phyloP scores from a whole-genome alignment of 2,888 invertebrate species.

The Xiphydria camelus region DNA sequence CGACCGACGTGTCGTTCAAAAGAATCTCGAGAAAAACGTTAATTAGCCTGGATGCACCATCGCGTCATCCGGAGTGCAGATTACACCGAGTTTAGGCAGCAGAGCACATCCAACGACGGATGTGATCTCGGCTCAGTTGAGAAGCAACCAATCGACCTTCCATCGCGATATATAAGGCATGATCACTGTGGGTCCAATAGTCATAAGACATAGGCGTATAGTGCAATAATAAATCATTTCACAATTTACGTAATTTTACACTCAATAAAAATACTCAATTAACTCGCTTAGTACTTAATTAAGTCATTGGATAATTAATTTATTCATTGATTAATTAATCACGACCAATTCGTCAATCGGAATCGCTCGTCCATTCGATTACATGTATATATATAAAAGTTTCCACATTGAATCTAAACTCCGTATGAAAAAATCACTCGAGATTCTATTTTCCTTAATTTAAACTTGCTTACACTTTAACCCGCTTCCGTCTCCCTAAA shows the following conservation, averaged over 20 bases:
- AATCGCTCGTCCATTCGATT: background rate
- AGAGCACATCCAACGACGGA: too few relatives aligned
- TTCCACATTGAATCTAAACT: constrained; percentile 15
- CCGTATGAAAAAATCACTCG: constrained; percentile 12
- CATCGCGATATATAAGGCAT: constrained; percentile 1
- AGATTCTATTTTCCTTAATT: constrained; percentile 5
- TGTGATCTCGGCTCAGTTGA: too few relatives aligned
- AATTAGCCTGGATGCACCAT: too few relatives aligned
- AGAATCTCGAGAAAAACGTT: too few relatives aligned
- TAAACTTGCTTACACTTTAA: background rate
- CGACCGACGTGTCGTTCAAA: too few relatives aligned
- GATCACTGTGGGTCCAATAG: background rate
- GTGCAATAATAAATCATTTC: constrained; percentile 1
- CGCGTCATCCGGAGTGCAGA: too few relatives aligned
- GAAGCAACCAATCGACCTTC: background rate
- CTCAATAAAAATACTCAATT: constrained; percentile 3
- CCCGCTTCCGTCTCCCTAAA: background rate
- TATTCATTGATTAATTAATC: background rate
- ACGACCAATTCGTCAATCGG: background rate
- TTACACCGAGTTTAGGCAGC: too few relatives aligned
- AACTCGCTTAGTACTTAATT: background rate
- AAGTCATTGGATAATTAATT: constrained; percentile 1
- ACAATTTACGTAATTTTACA: constrained; percentile 1
- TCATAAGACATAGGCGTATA: constrained; percentile 1
- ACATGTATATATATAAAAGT: constrained; percentile 11